Evolutionary conservation across 2,888 invertebrate species (phyloP), one percentile per base, ranked within the genome.

Genomic region (Xestia xanthographa): DNA sequence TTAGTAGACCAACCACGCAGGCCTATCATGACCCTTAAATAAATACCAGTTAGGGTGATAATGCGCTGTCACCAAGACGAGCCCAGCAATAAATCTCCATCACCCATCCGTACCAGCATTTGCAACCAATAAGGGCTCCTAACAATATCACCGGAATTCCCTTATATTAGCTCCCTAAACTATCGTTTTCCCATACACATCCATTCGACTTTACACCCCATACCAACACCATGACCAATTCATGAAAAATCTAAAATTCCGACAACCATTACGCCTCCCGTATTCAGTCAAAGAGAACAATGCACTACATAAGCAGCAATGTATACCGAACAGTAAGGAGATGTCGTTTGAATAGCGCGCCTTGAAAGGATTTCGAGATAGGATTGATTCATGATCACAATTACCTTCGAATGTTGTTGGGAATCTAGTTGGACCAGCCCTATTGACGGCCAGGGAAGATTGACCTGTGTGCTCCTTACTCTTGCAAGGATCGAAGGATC

Each of bases 381-480:
- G 90, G 95, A 95, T 95, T 96, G 96, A 96, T 95, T 95, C 95
- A 96, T 95, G 94, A 91, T 93, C 93, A 93, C 95, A 95, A 95
- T 96, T 95, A 96, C 95, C 95, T 95, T 92, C 91, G 91, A 92
- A 93, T 94, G 93, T 93, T 93, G 94, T 93, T 91, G 91, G 91
- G 91, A 92, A 91, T 91, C 91, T 90, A 89, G 91, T 91, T 90
- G 89, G 89, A 83, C 88, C 86, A 90, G 86, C 86, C 87, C 84
- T 81, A 87, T 85, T 88, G 87, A 87, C 82, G 89, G 29, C 94
- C 91, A 90, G 69, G 75, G 53, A 84, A 87, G 60, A 66, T 79
- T 85, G 92, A 90, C 79, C 91, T 84, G 41, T 70, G 60, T 41
- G 45, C 60, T 74, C 77, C 66, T 82, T 72, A 53, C 69, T 65